phyloP scores from a whole-genome alignment of 2,113 vertebrate species.

The Pheucticus melanocephalus region DNA sequence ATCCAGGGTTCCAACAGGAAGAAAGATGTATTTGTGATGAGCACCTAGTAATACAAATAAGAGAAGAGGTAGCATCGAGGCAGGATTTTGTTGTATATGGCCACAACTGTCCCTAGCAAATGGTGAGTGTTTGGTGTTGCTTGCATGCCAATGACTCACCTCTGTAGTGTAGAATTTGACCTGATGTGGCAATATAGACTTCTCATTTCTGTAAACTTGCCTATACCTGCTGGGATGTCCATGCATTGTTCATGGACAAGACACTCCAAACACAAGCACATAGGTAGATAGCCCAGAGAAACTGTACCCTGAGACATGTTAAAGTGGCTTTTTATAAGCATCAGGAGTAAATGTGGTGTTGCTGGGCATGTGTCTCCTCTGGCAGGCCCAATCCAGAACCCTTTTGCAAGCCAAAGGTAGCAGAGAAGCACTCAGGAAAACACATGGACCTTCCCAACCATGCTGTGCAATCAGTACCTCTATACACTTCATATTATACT shows the following conservation, averaged over 20 bases:
- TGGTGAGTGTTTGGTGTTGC: background rate
- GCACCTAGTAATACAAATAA: background rate
- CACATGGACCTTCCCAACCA: background rate
- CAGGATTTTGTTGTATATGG: background rate
- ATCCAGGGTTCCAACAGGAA: background rate
- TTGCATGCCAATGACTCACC: rapidly evolving
- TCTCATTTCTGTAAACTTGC: background rate
- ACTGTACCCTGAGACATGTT: background rate
- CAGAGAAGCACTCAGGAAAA: background rate
- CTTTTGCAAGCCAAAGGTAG: background rate
- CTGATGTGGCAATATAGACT: background rate
- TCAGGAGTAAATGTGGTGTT: background rate
- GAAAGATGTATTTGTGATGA: background rate
- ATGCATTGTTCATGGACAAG: rapidly evolving
- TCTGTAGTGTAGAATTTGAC: background rate
- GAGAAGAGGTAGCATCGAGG: background rate
- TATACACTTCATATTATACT: background rate
- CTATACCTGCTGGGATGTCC: background rate
- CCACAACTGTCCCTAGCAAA: background rate
- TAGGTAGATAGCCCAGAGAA: background rate
- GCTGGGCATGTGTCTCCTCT: background rate
- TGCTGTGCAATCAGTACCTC: background rate
- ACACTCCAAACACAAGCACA: background rate
- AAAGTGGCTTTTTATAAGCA: background rate
- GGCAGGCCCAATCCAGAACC: background rate